These are phyloP conservation scores for Streptopelia turtur DNA, from an alignment of 2,797 vertebrate genomes.

Conservation along the genomic window DNA sequence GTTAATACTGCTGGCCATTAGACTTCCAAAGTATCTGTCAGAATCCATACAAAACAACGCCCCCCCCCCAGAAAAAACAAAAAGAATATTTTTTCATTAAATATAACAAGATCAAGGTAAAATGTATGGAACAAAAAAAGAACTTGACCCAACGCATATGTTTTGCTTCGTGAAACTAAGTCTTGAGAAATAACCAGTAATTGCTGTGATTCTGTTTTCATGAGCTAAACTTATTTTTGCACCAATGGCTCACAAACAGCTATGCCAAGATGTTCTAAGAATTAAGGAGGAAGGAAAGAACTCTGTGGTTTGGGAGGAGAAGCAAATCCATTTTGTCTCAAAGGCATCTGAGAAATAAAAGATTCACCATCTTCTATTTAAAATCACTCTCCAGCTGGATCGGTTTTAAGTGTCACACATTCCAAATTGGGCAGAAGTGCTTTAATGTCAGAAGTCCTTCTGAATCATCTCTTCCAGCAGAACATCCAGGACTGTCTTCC, in stretches of 20 bases:
- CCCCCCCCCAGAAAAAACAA: background rate
- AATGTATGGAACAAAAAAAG: background rate
- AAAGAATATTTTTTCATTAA: background rate
- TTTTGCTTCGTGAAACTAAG: background rate
- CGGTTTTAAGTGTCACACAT: background rate
- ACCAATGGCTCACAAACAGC: background rate
- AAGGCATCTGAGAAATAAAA: conserved; percentile 4
- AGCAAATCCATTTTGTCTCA: background rate
- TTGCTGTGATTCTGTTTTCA: conserved; percentile 11
- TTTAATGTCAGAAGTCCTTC: background rate
- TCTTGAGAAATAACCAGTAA: background rate
- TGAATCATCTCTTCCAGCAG: conserved; percentile 12
- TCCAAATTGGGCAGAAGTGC: background rate
- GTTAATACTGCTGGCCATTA: background rate
- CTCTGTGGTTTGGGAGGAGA: conserved; percentile 4
- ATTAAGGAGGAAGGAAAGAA: conserved; percentile 10
- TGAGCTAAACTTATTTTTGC: conserved; percentile 10
- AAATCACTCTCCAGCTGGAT: background rate
- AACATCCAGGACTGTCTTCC: background rate
- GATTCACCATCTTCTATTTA: conserved; percentile 20
- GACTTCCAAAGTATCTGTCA: background rate
- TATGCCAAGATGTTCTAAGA: conserved; percentile 15
- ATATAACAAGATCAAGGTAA: background rate
- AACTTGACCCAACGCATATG: background rate
- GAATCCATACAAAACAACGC: background rate